phyloP scores from a whole-genome alignment of 2,888 invertebrate species.

The Andrena camellia region DNA sequence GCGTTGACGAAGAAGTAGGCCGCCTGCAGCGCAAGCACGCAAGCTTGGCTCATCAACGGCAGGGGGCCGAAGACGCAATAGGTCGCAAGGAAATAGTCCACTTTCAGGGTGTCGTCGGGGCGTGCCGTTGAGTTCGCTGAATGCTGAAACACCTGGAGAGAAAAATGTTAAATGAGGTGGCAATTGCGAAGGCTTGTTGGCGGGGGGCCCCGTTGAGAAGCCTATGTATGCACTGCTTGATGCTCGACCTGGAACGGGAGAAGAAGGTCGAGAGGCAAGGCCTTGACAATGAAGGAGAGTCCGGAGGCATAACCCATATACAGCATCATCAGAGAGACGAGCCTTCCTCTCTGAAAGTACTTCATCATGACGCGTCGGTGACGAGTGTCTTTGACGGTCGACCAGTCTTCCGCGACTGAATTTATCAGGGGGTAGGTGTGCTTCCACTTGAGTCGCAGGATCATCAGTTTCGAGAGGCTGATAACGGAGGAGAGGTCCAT shows the following conservation, averaged over 20 bases:
- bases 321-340: constrained; percentile 58
- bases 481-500: constrained; percentile 59
- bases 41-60: constrained; percentile 11
- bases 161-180: neutral
- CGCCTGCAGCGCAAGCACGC: constrained; percentile 46
- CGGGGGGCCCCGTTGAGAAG: neutral
- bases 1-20: constrained; percentile 55
- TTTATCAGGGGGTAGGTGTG: constrained; percentile 46
- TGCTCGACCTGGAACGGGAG: constrained; percentile 33
- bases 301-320: constrained; percentile 65
- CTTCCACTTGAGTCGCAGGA: constrained; percentile 47
- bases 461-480: constrained; percentile 54
- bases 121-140: neutral
- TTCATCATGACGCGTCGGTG: constrained; percentile 52
- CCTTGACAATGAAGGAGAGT: constrained; percentile 52
- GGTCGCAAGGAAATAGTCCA: constrained; percentile 55
- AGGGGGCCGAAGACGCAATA: constrained; percentile 57
- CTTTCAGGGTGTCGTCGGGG: neutral
- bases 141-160: neutral
- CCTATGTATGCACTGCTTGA: neutral
- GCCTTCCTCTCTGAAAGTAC: constrained; percentile 53
- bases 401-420: constrained; percentile 60
- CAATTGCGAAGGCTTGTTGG: neutral
- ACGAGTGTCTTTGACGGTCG: constrained; percentile 30
- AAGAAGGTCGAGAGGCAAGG: constrained; percentile 29